Evolutionary conservation across 2,797 vertebrate species (phyloP).

Genomic region (Phoeniculus purpureus): DNA sequence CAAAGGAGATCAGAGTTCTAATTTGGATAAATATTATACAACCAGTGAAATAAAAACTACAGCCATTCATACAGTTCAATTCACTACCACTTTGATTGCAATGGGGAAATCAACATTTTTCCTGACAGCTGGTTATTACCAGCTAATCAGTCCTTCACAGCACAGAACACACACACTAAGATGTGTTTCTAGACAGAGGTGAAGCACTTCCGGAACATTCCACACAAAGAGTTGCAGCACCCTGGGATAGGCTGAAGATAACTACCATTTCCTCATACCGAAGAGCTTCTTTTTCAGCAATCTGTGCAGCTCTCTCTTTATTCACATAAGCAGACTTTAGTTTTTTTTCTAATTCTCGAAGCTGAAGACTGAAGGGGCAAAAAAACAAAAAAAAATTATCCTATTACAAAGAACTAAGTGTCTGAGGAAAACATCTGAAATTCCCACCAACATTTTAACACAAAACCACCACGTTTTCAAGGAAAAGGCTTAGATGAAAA

Average conservation of each 20-base stretch:
- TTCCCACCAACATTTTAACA: background rate
- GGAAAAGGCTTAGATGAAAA: background rate
- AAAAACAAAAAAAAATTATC: background rate
- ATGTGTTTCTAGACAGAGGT: no score
- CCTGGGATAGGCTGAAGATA: background rate
- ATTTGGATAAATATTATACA: background rate
- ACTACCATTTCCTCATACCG: slow-evolving; percentile 86
- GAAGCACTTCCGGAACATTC: background rate
- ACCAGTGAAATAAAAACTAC: background rate
- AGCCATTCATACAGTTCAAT: background rate
- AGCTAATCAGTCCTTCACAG: background rate
- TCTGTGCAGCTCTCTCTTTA: slow-evolving; percentile 89
- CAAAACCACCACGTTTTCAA: background rate
- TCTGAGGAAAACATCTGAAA: accelerated
- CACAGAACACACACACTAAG: background rate
- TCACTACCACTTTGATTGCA: background rate
- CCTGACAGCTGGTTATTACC: background rate
- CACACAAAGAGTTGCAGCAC: background rate
- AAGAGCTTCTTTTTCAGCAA: slow-evolving; percentile 88
- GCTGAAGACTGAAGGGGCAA: slow-evolving; percentile 80
- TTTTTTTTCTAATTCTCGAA: slow-evolving; percentile 89
- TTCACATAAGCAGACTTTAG: slow-evolving; percentile 89
- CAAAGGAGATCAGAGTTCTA: background rate
- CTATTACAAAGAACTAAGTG: background rate
- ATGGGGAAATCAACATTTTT: background rate